Percentiles rank a stretch among this genome's conserved stretches.
Conservation (phyloP, 2,888 invertebrate species). For the Dasypogon diadema region DNA sequence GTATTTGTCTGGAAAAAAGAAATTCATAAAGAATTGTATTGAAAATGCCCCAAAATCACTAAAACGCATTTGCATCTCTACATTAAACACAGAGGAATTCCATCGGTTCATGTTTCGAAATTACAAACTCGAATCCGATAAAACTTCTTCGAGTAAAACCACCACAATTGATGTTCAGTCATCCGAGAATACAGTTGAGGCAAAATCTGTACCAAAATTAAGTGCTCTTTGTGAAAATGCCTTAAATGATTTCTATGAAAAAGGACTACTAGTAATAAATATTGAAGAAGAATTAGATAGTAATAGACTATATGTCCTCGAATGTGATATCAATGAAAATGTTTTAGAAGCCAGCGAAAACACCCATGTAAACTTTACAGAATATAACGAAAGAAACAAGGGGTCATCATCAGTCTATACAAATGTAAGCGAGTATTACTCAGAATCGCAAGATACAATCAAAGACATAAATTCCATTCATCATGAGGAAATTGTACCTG, state of each 20-base stretch:
- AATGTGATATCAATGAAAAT: slow-evolving; percentile 68
- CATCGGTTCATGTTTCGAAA: neutral
- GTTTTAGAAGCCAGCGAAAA: slow-evolving; percentile 61
- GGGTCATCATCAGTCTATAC: neutral
- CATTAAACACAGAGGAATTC: slow-evolving; percentile 48
- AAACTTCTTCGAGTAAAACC: neutral
- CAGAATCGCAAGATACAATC: slow-evolving; percentile 13
- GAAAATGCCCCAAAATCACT: slow-evolving; percentile 39
- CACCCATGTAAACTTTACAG: slow-evolving; percentile 2
- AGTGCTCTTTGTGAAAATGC: slow-evolving; percentile 69
- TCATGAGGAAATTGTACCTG: slow-evolving; percentile 67
- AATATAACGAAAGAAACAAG: neutral
- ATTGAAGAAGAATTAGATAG: slow-evolving; percentile 43
- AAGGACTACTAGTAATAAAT: slow-evolving; percentile 43
- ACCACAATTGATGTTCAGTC: neutral
- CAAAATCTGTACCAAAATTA: slow-evolving; percentile 65
- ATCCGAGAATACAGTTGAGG: neutral
- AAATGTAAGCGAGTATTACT: neutral
- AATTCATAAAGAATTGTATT: neutral
- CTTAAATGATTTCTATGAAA: slow-evolving; percentile 67
- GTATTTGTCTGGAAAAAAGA: neutral
- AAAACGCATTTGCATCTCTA: slow-evolving; percentile 42
- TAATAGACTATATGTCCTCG: slow-evolving; percentile 63
- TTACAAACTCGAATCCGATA: too few relatives aligned
- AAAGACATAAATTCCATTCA: slow-evolving; percentile 58